Evolutionary conservation across 2,888 invertebrate species (phyloP).

Genomic region (Sinopyrophorus schimmeli): DNA sequence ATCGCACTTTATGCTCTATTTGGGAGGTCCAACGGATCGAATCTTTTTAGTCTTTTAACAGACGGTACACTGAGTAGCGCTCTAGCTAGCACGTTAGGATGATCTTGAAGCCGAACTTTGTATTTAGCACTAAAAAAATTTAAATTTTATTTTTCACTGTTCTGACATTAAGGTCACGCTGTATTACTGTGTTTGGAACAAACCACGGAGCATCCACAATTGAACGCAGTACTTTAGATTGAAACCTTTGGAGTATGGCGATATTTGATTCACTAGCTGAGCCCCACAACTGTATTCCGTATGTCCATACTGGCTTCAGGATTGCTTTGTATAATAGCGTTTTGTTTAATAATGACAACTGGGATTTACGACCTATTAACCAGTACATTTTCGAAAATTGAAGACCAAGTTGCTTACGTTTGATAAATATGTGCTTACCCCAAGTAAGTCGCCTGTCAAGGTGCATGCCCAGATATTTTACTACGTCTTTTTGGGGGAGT

Average conservation of each 20-base stretch:
- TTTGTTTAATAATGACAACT: constrained; percentile 9
- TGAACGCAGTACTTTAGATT: constrained; percentile 8
- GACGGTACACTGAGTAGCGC: neutral
- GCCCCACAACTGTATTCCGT: constrained; percentile 7
- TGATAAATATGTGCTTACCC: constrained; percentile 6
- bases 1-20: neutral
- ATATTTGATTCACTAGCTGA: constrained; percentile 6
- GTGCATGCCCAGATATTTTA: constrained; percentile 10
- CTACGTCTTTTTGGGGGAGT: constrained; percentile 3
- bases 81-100: neutral
- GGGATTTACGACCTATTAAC: constrained; percentile 8
- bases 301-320: constrained; percentile 13
- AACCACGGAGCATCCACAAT: constrained; percentile 5
- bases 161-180: neutral
- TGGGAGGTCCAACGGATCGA: neutral
- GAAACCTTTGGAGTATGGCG: constrained; percentile 8
- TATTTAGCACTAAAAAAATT: constrained; percentile 3
- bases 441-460: constrained; percentile 4
- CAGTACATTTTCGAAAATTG: constrained; percentile 11
- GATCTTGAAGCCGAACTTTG: neutral
- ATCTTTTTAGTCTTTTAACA: neutral
- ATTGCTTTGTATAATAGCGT: constrained; percentile 11
- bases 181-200: constrained; percentile 2
- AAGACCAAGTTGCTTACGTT: constrained; percentile 5
- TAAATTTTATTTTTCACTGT: constrained; percentile 3